Conservation (phyloP, 1,140 invertebrate species). For the Mya arenaria region DNA sequence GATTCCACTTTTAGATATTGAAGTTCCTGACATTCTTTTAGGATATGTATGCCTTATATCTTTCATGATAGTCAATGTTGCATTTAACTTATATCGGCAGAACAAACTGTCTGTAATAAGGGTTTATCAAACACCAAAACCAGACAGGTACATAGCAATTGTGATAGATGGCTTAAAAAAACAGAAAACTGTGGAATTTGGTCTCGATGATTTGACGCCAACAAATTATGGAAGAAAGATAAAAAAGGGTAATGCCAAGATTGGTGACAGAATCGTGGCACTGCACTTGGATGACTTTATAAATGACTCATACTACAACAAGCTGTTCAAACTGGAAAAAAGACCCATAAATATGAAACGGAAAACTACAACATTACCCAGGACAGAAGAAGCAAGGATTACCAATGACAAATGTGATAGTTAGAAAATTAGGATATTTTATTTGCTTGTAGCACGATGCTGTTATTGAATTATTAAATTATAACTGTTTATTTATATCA, state of each 20-base stretch:
- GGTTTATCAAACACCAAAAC: slow-evolving; percentile 9
- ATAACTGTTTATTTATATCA: too few relatives aligned
- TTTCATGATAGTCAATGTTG: neutral
- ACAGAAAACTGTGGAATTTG: slow-evolving; percentile 7
- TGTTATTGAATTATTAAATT: too few relatives aligned
- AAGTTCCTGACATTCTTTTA: neutral
- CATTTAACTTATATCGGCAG: neutral
- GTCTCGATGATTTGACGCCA: neutral
- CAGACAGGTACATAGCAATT: slow-evolving; percentile 10
- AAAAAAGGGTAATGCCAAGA: neutral
- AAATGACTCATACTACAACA: neutral
- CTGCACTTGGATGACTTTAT: neutral
- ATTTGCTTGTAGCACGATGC: too few relatives aligned
- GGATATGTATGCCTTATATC: neutral
- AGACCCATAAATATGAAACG: too few relatives aligned
- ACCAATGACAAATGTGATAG: too few relatives aligned
- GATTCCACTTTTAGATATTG: neutral
- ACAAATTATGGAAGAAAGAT: neutral
- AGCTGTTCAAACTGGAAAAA: neutral
- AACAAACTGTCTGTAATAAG: slow-evolving; percentile 1
- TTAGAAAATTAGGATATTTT: too few relatives aligned
- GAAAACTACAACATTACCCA: too few relatives aligned
- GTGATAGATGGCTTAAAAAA: neutral
- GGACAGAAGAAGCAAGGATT: too few relatives aligned
- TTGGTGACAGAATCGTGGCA: neutral